Percentiles rank a stretch among this genome's conserved stretches.
Evolutionary conservation across 2,113 vertebrate genomes (phyloP).

Genomic region (Lamprologus ornatipinnis): DNA sequence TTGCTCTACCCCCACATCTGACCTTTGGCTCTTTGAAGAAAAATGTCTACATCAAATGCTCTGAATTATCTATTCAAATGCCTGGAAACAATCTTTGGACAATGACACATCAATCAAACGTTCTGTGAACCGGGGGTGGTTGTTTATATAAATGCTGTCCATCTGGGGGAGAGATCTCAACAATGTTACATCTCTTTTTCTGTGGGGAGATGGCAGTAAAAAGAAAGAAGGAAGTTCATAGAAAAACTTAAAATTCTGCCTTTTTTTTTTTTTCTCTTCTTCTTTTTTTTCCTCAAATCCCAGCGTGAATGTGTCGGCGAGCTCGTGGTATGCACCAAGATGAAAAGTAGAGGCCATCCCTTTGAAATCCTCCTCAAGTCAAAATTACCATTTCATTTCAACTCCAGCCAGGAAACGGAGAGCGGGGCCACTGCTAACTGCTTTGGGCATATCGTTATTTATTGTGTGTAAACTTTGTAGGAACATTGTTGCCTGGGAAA

Average conservation of each 20-base stretch:
- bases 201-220: slow-evolving; percentile 50
- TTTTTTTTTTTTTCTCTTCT: slow-evolving; percentile 19
- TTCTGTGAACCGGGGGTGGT: slow-evolving; percentile 47
- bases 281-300: slow-evolving; percentile 31
- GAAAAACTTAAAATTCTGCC: slow-evolving; percentile 59
- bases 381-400: slow-evolving; percentile 81
- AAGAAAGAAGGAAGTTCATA: slow-evolving; percentile 52
- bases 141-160: slow-evolving; percentile 66
- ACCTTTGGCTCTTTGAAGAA: slow-evolving; percentile 41
- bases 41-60: slow-evolving; percentile 47
- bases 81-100: slow-evolving; percentile 62
- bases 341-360: slow-evolving; percentile 72
- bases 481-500: slow-evolving; percentile 76
- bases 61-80: slow-evolving; percentile 68
- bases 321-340: slow-evolving; percentile 68
- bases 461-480: slow-evolving; percentile 79
- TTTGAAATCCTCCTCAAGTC: slow-evolving; percentile 80
- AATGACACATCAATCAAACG: slow-evolving; percentile 64
- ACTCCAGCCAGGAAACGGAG: slow-evolving; percentile 74
- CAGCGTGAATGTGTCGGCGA: slow-evolving; percentile 68
- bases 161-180: slow-evolving; percentile 60
- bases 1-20: slow-evolving; percentile 51
- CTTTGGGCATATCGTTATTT: slow-evolving; percentile 79
- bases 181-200: slow-evolving; percentile 46
- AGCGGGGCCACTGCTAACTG: slow-evolving; percentile 66